phyloP scores from a whole-genome alignment of 2,888 invertebrate species.

The Andrena haemorrhoa region DNA sequence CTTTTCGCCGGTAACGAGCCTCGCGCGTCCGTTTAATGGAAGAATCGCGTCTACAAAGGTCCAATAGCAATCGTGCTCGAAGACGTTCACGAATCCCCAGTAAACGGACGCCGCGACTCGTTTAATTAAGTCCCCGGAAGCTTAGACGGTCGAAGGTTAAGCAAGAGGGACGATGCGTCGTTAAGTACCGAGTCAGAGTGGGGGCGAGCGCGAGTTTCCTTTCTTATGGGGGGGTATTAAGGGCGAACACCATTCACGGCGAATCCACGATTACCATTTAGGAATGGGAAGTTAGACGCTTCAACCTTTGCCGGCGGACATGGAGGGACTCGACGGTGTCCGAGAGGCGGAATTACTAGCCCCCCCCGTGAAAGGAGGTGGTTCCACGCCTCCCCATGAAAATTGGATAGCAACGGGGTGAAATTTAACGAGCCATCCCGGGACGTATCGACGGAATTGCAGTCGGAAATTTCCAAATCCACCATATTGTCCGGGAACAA shows the following conservation, averaged over 20 bases:
- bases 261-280: constrained; percentile 64
- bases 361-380: constrained; percentile 12
- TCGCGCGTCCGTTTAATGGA: constrained; percentile 3
- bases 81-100: constrained; percentile 24
- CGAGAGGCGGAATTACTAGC: constrained; percentile 47
- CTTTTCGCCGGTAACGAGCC: background rate
- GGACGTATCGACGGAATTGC: constrained; percentile 17
- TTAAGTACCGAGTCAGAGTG: constrained; percentile 53
- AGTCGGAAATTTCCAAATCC: constrained; percentile 16
- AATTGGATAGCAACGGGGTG: constrained; percentile 47
- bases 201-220: constrained; percentile 57
- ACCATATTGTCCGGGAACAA: background rate
- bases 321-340: constrained; percentile 14
- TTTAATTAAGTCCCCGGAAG: constrained; percentile 64
- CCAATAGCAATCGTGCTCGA: background rate
- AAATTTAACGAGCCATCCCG: constrained; percentile 38
- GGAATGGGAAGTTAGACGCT: constrained; percentile 52
- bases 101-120: constrained; percentile 27
- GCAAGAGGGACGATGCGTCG: constrained; percentile 62
- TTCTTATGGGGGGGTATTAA: constrained; percentile 64
- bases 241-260: constrained; percentile 51
- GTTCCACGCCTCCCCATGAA: constrained; percentile 30
- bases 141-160: constrained; percentile 58
- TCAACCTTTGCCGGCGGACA: constrained; percentile 29
- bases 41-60: constrained; percentile 4